Conservation (phyloP, 1,140 invertebrate genomes). For the Trachelipus rathkii region DNA sequence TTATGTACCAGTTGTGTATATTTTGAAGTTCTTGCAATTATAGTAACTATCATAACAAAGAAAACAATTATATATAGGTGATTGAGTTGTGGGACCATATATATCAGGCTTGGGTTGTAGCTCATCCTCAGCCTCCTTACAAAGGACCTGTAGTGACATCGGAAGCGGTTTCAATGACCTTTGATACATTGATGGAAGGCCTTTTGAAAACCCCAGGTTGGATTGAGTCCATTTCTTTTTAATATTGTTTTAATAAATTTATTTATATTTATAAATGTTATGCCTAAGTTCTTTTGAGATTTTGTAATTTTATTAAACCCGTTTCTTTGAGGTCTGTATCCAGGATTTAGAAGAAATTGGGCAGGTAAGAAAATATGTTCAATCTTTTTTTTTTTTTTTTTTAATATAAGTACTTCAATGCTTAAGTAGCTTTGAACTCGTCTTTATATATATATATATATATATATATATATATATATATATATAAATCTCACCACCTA, state of each 20-base stretch:
- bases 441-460: no score
- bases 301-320: not conserved
- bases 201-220: slow-evolving; percentile 67
- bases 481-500: no score
- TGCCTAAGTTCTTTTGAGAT: not conserved
- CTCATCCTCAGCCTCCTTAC: slow-evolving; percentile 50
- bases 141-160: slow-evolving; percentile 65
- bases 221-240: not conserved
- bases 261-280: no score
- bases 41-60: no score
- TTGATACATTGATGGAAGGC: slow-evolving; percentile 67
- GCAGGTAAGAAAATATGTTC: not conserved
- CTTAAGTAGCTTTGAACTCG: no score
- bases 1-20: no score
- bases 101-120: slow-evolving; percentile 85
- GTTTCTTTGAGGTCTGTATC: slow-evolving; percentile 1
- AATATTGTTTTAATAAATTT: no score
- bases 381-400: no score
- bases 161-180: slow-evolving; percentile 64
- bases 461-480: no score
- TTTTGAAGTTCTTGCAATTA: no score
- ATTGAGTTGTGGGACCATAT: slow-evolving; percentile 88
- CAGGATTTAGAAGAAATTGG: not conserved
- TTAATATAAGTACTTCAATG: no score
- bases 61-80: slow-evolving; percentile 51